A percentile compares a stretch with the other conserved stretches of the same genome.
phyloP scores from a whole-genome alignment of 2,113 vertebrate species.

The Uria aalge region DNA sequence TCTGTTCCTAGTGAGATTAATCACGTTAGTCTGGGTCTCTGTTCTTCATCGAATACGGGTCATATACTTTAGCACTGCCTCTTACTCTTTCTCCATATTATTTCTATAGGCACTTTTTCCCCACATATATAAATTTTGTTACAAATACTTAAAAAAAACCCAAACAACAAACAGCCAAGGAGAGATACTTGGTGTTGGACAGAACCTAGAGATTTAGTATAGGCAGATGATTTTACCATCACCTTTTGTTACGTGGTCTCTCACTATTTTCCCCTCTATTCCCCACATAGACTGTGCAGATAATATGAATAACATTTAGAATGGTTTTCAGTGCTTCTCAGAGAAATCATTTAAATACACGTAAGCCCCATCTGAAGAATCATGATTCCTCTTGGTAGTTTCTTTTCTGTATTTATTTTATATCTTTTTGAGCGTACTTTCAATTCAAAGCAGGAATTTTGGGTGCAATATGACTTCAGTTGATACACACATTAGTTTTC shows the following conservation, averaged over 20 bases:
- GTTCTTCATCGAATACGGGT: background rate
- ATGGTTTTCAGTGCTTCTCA: background rate
- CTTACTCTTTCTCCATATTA: background rate
- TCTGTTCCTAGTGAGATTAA: background rate
- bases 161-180: background rate
- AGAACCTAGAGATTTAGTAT: background rate
- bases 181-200: background rate
- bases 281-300: background rate
- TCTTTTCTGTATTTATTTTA: background rate
- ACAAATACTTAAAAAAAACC: background rate
- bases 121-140: background rate
- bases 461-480: background rate
- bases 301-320: background rate
- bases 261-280: background rate
- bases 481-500: background rate
- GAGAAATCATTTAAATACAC: background rate
- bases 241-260: background rate
- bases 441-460: background rate
- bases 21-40: background rate
- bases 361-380: background rate
- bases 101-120: fast-evolving
- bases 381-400: background rate
- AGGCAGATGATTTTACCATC: background rate
- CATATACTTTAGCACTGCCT: background rate
- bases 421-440: background rate